phyloP scores from a whole-genome alignment of 1,140 invertebrate genomes.

The Pseudomyrmex sp. region DNA sequence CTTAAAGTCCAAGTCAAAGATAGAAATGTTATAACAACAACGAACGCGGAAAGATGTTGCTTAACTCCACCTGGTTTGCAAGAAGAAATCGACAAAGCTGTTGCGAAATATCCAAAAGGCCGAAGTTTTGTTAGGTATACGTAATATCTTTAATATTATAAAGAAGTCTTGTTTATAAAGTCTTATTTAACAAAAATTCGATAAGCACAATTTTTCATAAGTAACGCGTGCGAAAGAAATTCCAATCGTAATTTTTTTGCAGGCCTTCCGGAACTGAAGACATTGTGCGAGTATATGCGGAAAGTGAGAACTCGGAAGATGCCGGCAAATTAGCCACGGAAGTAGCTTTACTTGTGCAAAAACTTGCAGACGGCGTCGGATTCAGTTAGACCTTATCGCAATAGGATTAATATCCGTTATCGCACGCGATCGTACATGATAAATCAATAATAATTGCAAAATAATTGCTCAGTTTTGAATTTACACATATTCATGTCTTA shows the following conservation, averaged over 20 bases:
- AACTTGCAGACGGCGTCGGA: conserved; percentile 91
- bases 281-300: conserved; percentile 97
- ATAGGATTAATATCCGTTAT: conserved; percentile 3
- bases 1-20: conserved; percentile 96
- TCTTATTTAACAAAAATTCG: not conserved
- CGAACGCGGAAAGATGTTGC: conserved; percentile 93
- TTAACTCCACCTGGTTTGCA: conserved; percentile 94
- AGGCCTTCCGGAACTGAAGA: conserved; percentile 99
- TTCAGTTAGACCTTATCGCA: conserved; percentile 46
- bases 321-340: conserved; percentile 91
- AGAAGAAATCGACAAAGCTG: conserved; percentile 90
- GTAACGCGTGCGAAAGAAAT: no score
- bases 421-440: not conserved
- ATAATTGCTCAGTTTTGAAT: not conserved
- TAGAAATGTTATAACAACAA: conserved; percentile 93
- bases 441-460: not conserved
- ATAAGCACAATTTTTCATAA: no score
- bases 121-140: conserved; percentile 94
- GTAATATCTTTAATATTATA: not conserved
- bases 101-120: conserved; percentile 89
- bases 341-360: conserved; percentile 91
- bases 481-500: no score
- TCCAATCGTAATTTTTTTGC: conserved; percentile 48
- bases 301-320: conserved; percentile 92
- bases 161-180: not conserved